Evolutionary conservation across 1,140 invertebrate genomes (phyloP).

Genomic region (Eriocheir sinensis): DNA sequence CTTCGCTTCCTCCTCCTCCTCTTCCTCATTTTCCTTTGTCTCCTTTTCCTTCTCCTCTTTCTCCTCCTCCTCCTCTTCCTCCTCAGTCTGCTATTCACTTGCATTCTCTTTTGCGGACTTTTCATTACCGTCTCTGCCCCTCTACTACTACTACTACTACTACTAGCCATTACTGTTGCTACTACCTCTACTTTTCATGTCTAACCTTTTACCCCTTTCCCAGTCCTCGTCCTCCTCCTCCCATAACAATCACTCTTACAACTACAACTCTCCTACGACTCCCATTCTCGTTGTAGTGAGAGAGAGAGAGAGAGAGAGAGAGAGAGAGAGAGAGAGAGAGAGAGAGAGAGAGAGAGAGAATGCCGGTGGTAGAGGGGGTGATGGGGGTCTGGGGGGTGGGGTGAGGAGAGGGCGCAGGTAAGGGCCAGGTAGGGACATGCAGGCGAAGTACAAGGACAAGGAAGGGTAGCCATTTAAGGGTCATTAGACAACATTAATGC

Average conservation of each 20-base stretch:
- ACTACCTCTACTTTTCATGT: background rate
- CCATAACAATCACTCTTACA: background rate
- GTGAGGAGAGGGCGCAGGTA: background rate
- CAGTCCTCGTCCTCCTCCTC: background rate
- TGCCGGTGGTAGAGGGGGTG: background rate
- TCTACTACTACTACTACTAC: constrained; percentile 1
- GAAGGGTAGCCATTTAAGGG: background rate
- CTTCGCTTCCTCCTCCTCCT: background rate
- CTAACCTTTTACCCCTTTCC: too few relatives aligned
- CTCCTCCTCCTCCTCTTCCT: background rate
- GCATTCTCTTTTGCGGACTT: background rate
- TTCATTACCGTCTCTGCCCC: background rate
- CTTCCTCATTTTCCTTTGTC: background rate
- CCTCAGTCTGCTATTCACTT: background rate
- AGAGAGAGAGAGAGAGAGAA: background rate
- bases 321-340: background rate
- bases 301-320: background rate
- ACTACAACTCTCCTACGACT: background rate
- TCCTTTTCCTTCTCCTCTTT: background rate
- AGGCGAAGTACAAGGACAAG: too few relatives aligned
- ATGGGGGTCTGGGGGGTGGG: background rate
- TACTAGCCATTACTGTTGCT: background rate
- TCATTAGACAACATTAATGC: constrained; percentile 23
- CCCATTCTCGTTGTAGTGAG: background rate
- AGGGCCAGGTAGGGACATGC: background rate